Evolutionary conservation across 2,113 vertebrate species (phyloP).

Genomic region (Nothocercus julius): DNA sequence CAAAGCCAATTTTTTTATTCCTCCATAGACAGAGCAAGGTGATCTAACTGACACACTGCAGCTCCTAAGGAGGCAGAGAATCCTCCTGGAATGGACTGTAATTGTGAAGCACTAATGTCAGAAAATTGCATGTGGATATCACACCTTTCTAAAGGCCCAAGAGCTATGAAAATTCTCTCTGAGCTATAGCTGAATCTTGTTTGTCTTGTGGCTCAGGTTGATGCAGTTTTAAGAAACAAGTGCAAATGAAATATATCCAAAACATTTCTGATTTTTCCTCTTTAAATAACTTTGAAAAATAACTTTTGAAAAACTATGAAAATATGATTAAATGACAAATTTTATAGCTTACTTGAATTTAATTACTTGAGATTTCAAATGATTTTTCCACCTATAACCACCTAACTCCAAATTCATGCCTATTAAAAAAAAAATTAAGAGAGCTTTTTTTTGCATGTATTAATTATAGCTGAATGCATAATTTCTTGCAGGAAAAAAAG

Average conservation of each 20-base stretch:
- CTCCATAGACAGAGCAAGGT: background rate
- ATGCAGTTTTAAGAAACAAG: background rate
- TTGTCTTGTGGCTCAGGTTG: background rate
- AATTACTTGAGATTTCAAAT: background rate
- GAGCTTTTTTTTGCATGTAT: background rate
- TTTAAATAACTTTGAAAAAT: background rate
- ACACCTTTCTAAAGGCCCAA: background rate
- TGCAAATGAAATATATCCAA: background rate
- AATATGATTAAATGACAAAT: background rate
- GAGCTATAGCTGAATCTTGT: fast-evolving
- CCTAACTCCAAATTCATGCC: background rate
- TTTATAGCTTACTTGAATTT: background rate
- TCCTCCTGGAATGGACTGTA: background rate
- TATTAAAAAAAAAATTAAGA: background rate
- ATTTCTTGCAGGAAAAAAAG: background rate
- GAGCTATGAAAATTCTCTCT: background rate
- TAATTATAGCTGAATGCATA: background rate
- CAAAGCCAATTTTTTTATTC: background rate
- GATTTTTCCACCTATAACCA: background rate
- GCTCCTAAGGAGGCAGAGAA: background rate
- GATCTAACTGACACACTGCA: background rate
- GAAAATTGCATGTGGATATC: background rate
- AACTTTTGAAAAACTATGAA: background rate
- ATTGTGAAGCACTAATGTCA: background rate
- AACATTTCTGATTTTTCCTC: background rate